Base-by-base conservation (phyloP, 1,140 invertebrate species). In the Eurytemora carolleeae region DNA sequence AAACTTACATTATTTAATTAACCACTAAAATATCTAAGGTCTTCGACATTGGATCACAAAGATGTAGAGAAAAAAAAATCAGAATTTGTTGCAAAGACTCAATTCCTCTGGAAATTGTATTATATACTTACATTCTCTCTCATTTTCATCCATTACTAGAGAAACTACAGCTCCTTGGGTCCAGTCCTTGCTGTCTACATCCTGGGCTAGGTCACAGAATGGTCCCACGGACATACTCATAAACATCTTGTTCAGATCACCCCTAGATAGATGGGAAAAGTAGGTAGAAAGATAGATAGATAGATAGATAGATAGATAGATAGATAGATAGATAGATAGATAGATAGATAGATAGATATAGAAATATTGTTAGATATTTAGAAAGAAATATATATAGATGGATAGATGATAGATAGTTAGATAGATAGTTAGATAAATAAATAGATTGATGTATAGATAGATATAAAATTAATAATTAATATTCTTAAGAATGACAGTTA, bases 221-320 rank as follows among this genome's bases (percentile, higher is more conserved):
- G 92, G 84, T 21, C 91, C 90, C 24, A 93, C 78, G 16, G 90
- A 83, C 71, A 89, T 82, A 1, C 88, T 92, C 85, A 92, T 86
- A 1, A 87, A 73, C 19, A 93, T 78, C 63, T 83, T 77, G 68
- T 95, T 96, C 64, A 95, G 79, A 78, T 95, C 92, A 22, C 88
- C 82, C 68, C 93, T 53, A 78, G 70, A 95, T 90, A 75, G 96
- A 98, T 0, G 95, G 77, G 78, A 79, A 65, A 7, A 66, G 31
- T 44, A 44, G 31, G n/a, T 44, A 44, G 31, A 44, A 12, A 44
- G 31, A 44, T 44, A 44, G 31, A 44, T 44, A 44, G 31, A 44
- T 44, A 44, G 31, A 44, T 44, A 44, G 31, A 44, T 44, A 44
- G 31, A 44, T 44, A 44, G 31, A 44, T 44, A 44, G 31, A 44